Evolutionary conservation across 1,140 invertebrate species (phyloP).

Genomic region (Oreohelix idahoensis): DNA sequence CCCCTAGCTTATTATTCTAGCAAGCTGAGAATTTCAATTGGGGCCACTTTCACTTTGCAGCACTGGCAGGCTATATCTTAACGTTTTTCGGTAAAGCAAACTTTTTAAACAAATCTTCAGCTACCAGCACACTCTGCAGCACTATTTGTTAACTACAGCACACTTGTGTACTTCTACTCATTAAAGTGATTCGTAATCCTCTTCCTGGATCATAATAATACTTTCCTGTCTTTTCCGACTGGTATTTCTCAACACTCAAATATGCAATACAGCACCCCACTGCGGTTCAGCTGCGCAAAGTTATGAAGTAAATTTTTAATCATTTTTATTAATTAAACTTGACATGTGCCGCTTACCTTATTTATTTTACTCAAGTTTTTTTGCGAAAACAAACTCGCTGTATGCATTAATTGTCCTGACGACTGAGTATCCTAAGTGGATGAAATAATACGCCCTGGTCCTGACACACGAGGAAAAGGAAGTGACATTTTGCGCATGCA

Average conservation of each 20-base stretch:
- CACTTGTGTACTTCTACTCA: too few species aligned
- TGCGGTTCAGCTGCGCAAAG: not conserved
- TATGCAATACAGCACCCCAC: not conserved
- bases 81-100: too few species aligned
- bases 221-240: not conserved
- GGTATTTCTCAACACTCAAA: slow-evolving; percentile 15
- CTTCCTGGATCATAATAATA: not conserved
- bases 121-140: too few species aligned
- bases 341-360: not conserved
- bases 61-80: too few species aligned
- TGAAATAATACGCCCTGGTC: slow-evolving; percentile 40
- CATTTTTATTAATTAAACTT: not conserved
- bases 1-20: too few species aligned
- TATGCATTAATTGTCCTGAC: slow-evolving; percentile 5
- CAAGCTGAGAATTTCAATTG: too few species aligned
- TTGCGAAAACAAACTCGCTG: not conserved
- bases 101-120: too few species aligned
- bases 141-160: not conserved
- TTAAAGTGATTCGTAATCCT: too few species aligned
- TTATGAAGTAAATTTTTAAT: not conserved
- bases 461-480: slow-evolving; percentile 44
- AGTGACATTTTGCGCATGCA: slow-evolving; percentile 34
- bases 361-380: not conserved
- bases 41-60: too few species aligned
- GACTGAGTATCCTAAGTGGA: slow-evolving; percentile 27